Base-by-base conservation (phyloP, 2,888 invertebrate genomes). In the Eristalis pertinax region DNA sequence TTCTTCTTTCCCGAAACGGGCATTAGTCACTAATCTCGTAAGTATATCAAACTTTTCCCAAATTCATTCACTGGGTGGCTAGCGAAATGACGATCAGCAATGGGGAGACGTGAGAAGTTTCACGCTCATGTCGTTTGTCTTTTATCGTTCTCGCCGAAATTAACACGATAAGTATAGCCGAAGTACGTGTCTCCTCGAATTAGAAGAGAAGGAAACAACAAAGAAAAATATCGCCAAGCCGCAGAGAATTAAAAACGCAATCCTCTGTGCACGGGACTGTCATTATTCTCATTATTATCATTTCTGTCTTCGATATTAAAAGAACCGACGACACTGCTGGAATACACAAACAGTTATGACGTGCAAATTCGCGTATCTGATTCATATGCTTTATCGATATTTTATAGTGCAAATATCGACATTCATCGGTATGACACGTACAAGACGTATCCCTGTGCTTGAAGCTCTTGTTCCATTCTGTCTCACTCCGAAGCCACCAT, bases 371-470 rank as follows among this genome's bases (percentile, higher is more conserved):
- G 78, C 74, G 73, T 62, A 65, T 67, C 78, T 82, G 41, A 78
- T 78, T 85, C 77, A 50, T 35, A 70, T 78, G 81, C 64, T 82
- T 86, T 86, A 86, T 86, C 78, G 75, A 86, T 86, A 83, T 83
- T 75, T 80, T 78, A 82, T 75, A 79, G 60, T 60, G 63, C 63
- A 73, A 86, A 75, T 70, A 78, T 70, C 65, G 80, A 78, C 64
- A 86, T 78, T 75, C 58, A 78, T 73, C 29, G 50, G 65, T 75
- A 62, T 73, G 82, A 78, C 86, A 86, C 82, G 82, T 82, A 79
- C 73, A 77, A 73, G 26, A 26, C 26, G 68, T 35, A 24, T 32
- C 32, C 62, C 62, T 22, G 70, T 29, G n/a, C 65, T 29, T 32
- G 22, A 29, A 7, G 50, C 43, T 22, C 11, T 29, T 56, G n/a